Evolutionary conservation across 2,888 invertebrate species (phyloP).

Genomic region (Tricholauxania praeusta): DNA sequence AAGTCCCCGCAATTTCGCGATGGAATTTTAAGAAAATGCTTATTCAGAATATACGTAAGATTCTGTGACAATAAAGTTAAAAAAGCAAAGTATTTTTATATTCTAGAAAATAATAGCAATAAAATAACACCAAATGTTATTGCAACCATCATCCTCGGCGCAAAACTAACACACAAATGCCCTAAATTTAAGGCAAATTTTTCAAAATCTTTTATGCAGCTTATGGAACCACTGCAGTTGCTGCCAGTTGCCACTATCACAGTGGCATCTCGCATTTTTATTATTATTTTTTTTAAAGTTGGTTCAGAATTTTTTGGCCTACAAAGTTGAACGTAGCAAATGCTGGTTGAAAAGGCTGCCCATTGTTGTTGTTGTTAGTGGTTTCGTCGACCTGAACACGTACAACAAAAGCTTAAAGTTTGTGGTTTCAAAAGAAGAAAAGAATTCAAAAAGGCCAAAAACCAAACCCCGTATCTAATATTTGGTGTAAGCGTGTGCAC

Average conservation of each 20-base stretch:
- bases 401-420: conserved; percentile 11
- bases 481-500: too few species aligned
- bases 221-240: neutral
- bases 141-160: too few species aligned
- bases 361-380: too few species aligned
- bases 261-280: conserved; percentile 8
- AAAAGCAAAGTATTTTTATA: too few species aligned
- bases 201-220: neutral
- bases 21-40: too few species aligned
- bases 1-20: too few species aligned
- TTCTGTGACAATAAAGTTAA: too few species aligned
- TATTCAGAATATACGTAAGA: too few species aligned
- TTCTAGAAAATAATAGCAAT: too few species aligned
- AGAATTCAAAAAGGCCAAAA: conserved; percentile 7
- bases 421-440: neutral
- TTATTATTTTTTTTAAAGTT: neutral
- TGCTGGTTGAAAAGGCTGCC: neutral
- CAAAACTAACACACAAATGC: neutral
- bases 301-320: neutral
- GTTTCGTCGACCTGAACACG: neutral
- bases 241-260: neutral
- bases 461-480: neutral
- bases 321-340: conserved; percentile 3
- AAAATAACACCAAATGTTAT: too few species aligned
- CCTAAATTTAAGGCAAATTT: neutral